A percentile compares a stretch with the other conserved stretches of the same genome.
These are phyloP conservation scores for Champsocephalus gunnari DNA, from an alignment of 2,797 vertebrate genomes.

Conservation along the genomic window DNA sequence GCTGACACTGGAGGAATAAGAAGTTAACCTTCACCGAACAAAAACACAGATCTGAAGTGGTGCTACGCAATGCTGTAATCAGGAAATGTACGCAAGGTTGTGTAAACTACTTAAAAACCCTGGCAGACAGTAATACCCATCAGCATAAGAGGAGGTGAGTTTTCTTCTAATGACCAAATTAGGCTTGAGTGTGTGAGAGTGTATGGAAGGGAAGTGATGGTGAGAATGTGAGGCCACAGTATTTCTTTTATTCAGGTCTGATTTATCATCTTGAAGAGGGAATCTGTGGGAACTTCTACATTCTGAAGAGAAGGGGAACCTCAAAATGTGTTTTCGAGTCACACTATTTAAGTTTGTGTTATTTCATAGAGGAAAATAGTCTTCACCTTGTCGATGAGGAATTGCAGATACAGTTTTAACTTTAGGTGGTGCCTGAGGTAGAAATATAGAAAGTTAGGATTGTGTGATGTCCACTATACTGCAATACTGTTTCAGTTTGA, in stretches of 20 bases:
- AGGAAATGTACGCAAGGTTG: slow-evolving; percentile 66
- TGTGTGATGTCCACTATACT: too few relatives aligned
- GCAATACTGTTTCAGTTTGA: neutral
- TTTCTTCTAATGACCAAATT: slow-evolving; percentile 50
- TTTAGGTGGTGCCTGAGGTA: neutral
- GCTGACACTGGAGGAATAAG: slow-evolving; percentile 12
- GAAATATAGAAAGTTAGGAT: neutral
- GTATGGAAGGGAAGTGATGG: slow-evolving; percentile 24
- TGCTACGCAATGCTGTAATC: slow-evolving; percentile 60
- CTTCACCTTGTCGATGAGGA: neutral
- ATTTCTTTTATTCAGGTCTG: slow-evolving; percentile 16
- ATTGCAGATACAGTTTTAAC: neutral
- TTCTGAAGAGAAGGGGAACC: neutral
- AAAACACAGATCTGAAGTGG: slow-evolving; percentile 45
- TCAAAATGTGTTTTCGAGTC: neutral
- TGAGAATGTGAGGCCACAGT: neutral
- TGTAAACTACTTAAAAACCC: slow-evolving; percentile 56
- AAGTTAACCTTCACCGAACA: slow-evolving; percentile 35
- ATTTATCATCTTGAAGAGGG: slow-evolving; percentile 4
- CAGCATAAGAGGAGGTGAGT: slow-evolving; percentile 31
- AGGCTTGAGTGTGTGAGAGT: slow-evolving; percentile 33
- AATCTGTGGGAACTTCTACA: slow-evolving; percentile 10
- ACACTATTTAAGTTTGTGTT: slow-evolving; percentile 4
- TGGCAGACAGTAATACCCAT: slow-evolving; percentile 42
- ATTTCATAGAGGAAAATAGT: neutral